These are phyloP conservation scores for Labeo calbasu DNA, from an alignment of 2,797 vertebrate genomes.

Conservation along the genomic window DNA sequence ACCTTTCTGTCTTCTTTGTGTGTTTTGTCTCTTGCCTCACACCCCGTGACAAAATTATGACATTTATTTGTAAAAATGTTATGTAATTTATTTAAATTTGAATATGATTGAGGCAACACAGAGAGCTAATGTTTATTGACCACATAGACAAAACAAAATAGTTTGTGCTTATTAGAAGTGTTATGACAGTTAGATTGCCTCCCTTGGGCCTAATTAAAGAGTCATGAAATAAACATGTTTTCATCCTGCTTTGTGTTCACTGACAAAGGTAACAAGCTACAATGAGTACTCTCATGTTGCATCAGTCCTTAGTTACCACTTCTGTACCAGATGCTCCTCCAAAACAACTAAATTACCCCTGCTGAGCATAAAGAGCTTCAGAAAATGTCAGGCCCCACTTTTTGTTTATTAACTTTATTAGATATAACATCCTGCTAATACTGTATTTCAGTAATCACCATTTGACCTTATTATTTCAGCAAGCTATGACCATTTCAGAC, in stretches of 20 bases:
- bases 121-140: not conserved
- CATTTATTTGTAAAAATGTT: not conserved
- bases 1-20: too few species aligned
- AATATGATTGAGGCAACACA: not conserved
- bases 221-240: constrained; percentile 20
- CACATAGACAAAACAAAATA: not conserved
- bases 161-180: constrained; percentile 10
- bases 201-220: constrained; percentile 11
- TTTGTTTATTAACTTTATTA: not conserved
- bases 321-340: not conserved
- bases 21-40: too few species aligned
- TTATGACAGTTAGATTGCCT: not conserved
- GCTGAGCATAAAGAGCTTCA: not conserved
- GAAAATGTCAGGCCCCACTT: too few species aligned
- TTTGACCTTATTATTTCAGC: not conserved
- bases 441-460: not conserved
- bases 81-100: not conserved
- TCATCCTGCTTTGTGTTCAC: constrained; percentile 7
- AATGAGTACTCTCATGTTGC: constrained; percentile 2
- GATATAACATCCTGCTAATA: not conserved
- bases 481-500: not conserved
- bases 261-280: constrained; percentile 6
- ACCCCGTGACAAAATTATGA: not conserved
- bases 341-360: constrained; percentile 11
- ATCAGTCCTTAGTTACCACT: constrained; percentile 9